Base-by-base conservation (phyloP, 2,113 vertebrate species). In the Sisor rabdophorus region DNA sequence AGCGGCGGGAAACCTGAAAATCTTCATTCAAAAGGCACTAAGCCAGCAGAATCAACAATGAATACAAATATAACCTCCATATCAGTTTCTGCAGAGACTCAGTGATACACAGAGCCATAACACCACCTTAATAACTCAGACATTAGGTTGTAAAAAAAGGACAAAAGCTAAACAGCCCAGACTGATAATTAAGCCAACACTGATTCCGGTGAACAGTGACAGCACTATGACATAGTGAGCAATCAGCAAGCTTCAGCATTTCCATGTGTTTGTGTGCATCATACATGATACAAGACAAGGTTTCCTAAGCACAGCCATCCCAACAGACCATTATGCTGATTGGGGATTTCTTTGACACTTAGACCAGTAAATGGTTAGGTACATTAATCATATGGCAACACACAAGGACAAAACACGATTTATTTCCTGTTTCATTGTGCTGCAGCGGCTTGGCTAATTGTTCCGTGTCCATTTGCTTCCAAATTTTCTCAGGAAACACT, bases 21-120 rank as follows among this genome's bases (percentile, higher is more conserved):
- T 85, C 77, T 76, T 59, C 40, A 75, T 86, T 85, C 87, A 81
- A 83, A 84, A 75, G 78, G 74, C 68, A 81, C 40, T 72, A 69
- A 77, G 83, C 85, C 75, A 86, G 84, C 87, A 89, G 87, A 88
- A 85, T 86, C 87, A 91, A 89, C 84, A 90, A 26, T 77, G 28
- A 47, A 73, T 59, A 83, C 64, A 80, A 87, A 84, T 80, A 79
- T 77, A 70, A 79, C 78, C 11, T 59, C 55, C 61, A 71, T 63
- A 81, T 86, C 84, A 81, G 59, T 52, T 72, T 82, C 83, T 70
- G 77, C 72, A 63, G 72, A 79, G 61, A 71, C 76, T 67, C 67
- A 74, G 63, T 50, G 47, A 69, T 52, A 20, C 47, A 69, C 16
- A 52, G 4, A 82, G n/a, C 52, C 58, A 48, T 52, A 28, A 84